Evolutionary conservation across 2,797 vertebrate genomes (phyloP).

Genomic region (Anniella stebbinsi): DNA sequence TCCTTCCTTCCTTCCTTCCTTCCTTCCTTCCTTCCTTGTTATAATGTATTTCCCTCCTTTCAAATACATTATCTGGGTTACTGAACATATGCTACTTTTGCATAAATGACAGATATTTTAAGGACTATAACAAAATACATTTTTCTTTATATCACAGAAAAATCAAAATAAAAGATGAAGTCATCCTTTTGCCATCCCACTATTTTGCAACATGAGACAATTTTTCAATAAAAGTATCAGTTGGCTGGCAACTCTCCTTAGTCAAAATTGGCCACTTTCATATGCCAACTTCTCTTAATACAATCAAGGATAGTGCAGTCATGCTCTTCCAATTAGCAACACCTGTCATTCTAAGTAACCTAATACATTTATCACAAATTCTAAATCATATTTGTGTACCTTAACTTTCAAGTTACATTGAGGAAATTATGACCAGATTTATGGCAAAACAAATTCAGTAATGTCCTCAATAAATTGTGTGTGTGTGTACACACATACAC

Average conservation of each 20-base stretch:
- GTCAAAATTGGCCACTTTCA: background rate
- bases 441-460: background rate
- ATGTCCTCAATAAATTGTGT: no score
- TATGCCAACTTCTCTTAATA: background rate
- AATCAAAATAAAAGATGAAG: background rate
- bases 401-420: background rate
- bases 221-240: background rate
- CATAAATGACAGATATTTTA: background rate
- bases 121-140: background rate
- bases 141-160: background rate
- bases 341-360: background rate
- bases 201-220: background rate
- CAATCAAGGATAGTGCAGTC: background rate
- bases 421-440: background rate
- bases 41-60: no score
- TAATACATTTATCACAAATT: background rate
- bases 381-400: background rate
- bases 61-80: no score
- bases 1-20: no score
- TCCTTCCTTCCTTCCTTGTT: no score
- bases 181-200: background rate
- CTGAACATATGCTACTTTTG: background rate
- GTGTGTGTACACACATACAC: no score
- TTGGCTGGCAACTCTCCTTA: background rate
- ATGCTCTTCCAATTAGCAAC: background rate